These are phyloP conservation scores for Sphaeridia pumilis DNA, from an alignment of 2,888 invertebrate genomes.

Conservation along the genomic window DNA sequence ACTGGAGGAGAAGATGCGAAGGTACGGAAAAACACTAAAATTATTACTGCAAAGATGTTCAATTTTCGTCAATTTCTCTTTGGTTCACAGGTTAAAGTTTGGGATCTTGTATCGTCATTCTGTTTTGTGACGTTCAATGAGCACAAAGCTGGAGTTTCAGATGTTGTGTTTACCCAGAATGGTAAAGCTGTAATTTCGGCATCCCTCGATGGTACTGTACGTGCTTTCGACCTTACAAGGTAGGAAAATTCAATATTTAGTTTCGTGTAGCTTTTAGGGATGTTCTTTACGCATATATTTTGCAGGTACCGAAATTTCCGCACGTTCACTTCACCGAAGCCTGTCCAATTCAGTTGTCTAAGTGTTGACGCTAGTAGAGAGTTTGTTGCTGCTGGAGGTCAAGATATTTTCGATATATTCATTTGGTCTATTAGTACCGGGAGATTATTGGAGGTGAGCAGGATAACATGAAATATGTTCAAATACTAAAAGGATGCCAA, in stretches of 20 bases:
- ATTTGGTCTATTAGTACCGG: slow-evolving; percentile 94
- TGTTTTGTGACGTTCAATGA: slow-evolving; percentile 93
- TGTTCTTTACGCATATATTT: no score
- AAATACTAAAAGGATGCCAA: no score
- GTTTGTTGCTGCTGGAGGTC: slow-evolving; percentile 86
- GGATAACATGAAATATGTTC: no score
- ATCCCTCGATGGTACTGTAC: slow-evolving; percentile 92
- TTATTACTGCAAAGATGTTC: no score
- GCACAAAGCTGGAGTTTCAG: slow-evolving; percentile 73
- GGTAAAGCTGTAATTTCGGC: slow-evolving; percentile 86
- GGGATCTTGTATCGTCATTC: slow-evolving; percentile 83
- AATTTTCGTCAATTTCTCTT: no score
- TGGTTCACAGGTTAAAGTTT: slow-evolving; percentile 63
- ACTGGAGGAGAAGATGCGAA: slow-evolving; percentile 92
- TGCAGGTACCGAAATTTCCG: slow-evolving; percentile 96
- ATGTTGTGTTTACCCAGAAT: slow-evolving; percentile 73
- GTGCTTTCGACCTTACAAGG: slow-evolving; percentile 88
- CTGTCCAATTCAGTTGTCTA: slow-evolving; percentile 83
- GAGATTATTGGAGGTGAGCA: slow-evolving; percentile 64
- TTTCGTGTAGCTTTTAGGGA: no score
- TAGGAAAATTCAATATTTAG: no score
- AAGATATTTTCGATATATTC: slow-evolving; percentile 88
- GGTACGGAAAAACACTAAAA: no score
- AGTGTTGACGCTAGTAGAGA: slow-evolving; percentile 82
- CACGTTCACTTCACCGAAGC: slow-evolving; percentile 81